Percentiles rank a stretch among this genome's conserved stretches.
phyloP scores from a whole-genome alignment of 2,113 vertebrate species.

The Albula glossodonta region DNA sequence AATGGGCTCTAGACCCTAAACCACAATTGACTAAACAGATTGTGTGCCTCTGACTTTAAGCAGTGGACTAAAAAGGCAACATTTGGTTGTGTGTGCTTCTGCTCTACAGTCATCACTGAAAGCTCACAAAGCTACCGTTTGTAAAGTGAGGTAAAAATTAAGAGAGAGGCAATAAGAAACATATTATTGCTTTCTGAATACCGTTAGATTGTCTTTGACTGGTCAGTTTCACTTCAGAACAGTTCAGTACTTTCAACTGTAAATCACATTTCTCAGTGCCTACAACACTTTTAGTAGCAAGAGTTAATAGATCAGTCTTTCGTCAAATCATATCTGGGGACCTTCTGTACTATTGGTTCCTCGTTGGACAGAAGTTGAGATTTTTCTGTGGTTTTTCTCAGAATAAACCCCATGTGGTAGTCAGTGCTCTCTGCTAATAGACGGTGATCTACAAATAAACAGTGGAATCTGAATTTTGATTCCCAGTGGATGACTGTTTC shows the following conservation, averaged over 20 bases:
- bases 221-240: neutral
- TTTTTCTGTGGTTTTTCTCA: neutral
- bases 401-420: neutral
- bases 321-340: neutral
- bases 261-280: neutral
- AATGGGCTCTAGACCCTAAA: slow-evolving; percentile 18
- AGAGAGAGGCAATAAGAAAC: neutral
- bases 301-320: neutral
- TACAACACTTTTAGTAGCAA: neutral
- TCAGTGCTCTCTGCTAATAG: neutral
- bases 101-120: neutral
- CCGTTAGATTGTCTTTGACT: neutral
- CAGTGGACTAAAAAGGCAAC: slow-evolving; percentile 12
- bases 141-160: neutral
- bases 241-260: neutral
- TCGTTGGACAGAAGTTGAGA: neutral
- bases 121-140: neutral
- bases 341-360: neutral
- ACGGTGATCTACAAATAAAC: neutral
- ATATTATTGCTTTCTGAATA: neutral
- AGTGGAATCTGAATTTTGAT: neutral
- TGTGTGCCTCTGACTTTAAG: slow-evolving; percentile 25
- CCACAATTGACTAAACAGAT: slow-evolving; percentile 49
- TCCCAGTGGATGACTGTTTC: neutral
- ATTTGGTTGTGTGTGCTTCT: neutral